Conservation (phyloP, 1,140 invertebrate genomes). For the Drosophila equinoxialis region DNA sequence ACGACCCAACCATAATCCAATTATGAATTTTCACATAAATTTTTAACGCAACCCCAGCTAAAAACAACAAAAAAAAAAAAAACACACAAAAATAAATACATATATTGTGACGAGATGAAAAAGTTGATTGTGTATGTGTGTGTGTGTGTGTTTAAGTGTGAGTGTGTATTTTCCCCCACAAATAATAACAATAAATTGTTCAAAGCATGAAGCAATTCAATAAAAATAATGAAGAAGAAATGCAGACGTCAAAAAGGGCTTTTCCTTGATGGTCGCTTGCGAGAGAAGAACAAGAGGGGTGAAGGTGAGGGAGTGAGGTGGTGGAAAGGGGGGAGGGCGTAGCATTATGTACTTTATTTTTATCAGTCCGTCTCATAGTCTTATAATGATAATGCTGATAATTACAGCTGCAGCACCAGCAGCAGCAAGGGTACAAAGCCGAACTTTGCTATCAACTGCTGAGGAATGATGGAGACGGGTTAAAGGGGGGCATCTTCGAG, state of each 20-base stretch:
- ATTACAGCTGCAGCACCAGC: conserved; percentile 26
- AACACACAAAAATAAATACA: conserved; percentile 31
- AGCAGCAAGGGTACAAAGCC: not conserved
- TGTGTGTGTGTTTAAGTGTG: not conserved
- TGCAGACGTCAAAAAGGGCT: conserved; percentile 30
- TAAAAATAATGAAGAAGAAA: conserved; percentile 59
- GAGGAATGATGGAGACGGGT: not conserved
- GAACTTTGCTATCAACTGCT: conserved; percentile 8
- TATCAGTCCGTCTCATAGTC: conserved; percentile 39
- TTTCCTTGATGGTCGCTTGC: not conserved
- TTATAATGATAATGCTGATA: conserved; percentile 50
- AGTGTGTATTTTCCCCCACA: conserved; percentile 23
- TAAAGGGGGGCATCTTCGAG: conserved; percentile 11
- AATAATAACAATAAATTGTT: conserved; percentile 80
- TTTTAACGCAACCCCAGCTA: conserved; percentile 52
- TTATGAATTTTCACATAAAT: conserved; percentile 81
- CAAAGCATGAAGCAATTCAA: conserved; percentile 67
- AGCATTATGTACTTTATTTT: conserved; percentile 44
- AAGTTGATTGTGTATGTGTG: conserved; percentile 26
- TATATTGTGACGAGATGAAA: conserved; percentile 44
- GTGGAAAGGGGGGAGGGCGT: not conserved
- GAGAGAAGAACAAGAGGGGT: not conserved
- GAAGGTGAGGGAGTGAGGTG: not conserved
- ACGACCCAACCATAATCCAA: conserved; percentile 77
- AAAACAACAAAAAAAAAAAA: conserved; percentile 11